Evolutionary conservation across 1,140 invertebrate species (phyloP).

Genomic region (Drosophila lacertosa): DNA sequence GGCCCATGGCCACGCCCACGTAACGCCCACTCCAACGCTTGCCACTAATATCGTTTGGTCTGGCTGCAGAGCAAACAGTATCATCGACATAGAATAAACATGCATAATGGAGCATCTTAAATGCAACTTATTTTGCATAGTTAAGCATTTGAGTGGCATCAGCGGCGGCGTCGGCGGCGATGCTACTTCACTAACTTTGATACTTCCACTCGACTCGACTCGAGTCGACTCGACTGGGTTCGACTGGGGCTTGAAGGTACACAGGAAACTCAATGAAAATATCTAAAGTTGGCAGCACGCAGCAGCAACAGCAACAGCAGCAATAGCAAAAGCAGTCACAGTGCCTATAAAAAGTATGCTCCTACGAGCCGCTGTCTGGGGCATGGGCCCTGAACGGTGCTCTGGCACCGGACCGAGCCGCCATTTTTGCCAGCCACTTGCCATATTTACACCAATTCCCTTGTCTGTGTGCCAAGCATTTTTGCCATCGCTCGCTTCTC

Average conservation of each 20-base stretch:
- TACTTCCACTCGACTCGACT: constrained; percentile 77
- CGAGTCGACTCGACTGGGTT: constrained; percentile 45
- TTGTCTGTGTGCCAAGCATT: constrained; percentile 66
- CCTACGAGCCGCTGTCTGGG: constrained; percentile 43
- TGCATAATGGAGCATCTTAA: constrained; percentile 82
- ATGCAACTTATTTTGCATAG: constrained; percentile 83
- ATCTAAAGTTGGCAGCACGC: constrained; percentile 71
- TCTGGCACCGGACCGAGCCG: constrained; percentile 3
- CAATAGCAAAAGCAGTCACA: constrained; percentile 21
- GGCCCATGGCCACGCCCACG: constrained; percentile 13
- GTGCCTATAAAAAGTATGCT: constrained; percentile 71
- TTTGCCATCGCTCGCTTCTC: constrained; percentile 34
- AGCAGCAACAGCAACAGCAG: constrained; percentile 11
- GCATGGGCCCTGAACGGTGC: constrained; percentile 5
- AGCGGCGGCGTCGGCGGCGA: constrained; percentile 22
- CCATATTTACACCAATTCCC: constrained; percentile 80
- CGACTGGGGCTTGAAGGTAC: constrained; percentile 34
- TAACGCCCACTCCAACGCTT: constrained; percentile 37
- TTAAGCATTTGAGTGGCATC: constrained; percentile 80
- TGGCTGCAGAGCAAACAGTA: constrained; percentile 50
- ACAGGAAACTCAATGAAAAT: constrained; percentile 79
- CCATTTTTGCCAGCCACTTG: constrained; percentile 65
- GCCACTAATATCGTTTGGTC: constrained; percentile 33
- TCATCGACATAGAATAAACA: constrained; percentile 80
- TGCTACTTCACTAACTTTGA: constrained; percentile 80